Percentiles rank a stretch among this genome's conserved stretches.
These are phyloP conservation scores for Heliconius sara DNA, from an alignment of 2,888 invertebrate genomes.

Conservation along the genomic window DNA sequence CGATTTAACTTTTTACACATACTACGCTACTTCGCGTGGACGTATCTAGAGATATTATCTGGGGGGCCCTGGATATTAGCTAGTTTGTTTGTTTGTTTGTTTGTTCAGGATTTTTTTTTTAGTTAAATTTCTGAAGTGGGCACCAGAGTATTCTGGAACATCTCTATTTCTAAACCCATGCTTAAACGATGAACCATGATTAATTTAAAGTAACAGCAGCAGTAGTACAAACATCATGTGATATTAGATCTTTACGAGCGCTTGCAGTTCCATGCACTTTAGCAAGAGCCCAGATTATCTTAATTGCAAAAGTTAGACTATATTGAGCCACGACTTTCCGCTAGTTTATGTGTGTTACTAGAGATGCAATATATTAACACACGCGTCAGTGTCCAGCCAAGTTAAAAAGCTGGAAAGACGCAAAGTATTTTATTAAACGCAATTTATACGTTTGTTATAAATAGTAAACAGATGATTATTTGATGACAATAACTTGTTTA, in stretches of 20 bases:
- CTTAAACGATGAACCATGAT: not conserved
- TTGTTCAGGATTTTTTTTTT: too few relatives aligned
- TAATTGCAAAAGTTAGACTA: conserved; percentile 29
- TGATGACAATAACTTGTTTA: too few relatives aligned
- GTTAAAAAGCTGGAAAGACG: too few relatives aligned
- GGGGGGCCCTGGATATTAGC: too few relatives aligned
- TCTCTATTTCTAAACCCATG: too few relatives aligned
- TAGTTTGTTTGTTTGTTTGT: too few relatives aligned
- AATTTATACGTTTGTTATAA: too few relatives aligned
- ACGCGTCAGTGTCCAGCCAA: too few relatives aligned
- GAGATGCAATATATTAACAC: not conserved
- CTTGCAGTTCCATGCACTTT: conserved; percentile 4
- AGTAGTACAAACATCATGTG: conserved; percentile 2
- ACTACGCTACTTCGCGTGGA: not conserved
- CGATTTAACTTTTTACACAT: not conserved
- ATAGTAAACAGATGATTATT: too few relatives aligned
- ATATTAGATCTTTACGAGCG: conserved; percentile 6
- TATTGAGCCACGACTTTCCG: conserved; percentile 9
- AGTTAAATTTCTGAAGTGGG: too few relatives aligned
- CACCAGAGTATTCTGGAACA: too few relatives aligned
- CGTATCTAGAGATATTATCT: not conserved
- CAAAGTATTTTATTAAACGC: too few relatives aligned
- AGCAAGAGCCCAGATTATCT: conserved; percentile 24
- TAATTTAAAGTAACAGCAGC: conserved; percentile 3
- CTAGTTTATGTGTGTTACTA: conserved; percentile 1